Evolutionary conservation across 2,113 vertebrate genomes (phyloP), one percentile per base, ranked within the genome.

Genomic region (Rhea pennata): DNA sequence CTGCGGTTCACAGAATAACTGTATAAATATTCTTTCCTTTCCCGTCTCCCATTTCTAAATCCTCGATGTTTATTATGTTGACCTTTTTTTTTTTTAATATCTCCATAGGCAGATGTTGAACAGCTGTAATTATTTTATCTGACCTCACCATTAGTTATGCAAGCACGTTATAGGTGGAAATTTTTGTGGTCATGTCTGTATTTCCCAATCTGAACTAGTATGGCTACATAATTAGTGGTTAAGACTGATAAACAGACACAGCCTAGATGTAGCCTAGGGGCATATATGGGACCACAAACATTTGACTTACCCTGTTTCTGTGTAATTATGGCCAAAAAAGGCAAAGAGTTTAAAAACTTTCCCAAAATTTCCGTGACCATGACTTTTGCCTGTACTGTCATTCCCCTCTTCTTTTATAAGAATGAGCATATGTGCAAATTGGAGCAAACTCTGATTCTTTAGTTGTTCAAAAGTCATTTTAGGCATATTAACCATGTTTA

Each of bases 131-230:
- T 94, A 62, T 76, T 89, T 82, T 56, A 59, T 89, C 20, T 80
- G 20, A 62, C 33, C 26, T 87, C 75, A 58, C 0, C 2, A 14
- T 83, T 64, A 14, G n/a, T 44, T 70, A 42, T 44, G 56, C 48
- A 87, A 23, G n/a, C 33, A 20, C 1, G 0, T 79, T 75, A 10
- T 1, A 66, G 66, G 29, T 82, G n/a, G 82, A 87, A 12, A 7
- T 54, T 27, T 27, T 1, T 69, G 54, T 56, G 66, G 44, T 76
- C 95, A 29, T 33, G 2, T 31, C 12, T 0, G 0, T 39, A 11
- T 89, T 82, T n/a, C 33, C 24, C 70, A 31, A 9, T 65, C 62
- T 81, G 73, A 88, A 58, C 23, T 40, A 40, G 9, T 23, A 0
- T 7, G 19, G 36, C 46, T 73, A 4, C 0, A 0, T 92, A 58